Percentiles rank a stretch among this genome's conserved stretches.
Conservation (phyloP, 2,113 vertebrate species). For the Setophaga coronata region DNA sequence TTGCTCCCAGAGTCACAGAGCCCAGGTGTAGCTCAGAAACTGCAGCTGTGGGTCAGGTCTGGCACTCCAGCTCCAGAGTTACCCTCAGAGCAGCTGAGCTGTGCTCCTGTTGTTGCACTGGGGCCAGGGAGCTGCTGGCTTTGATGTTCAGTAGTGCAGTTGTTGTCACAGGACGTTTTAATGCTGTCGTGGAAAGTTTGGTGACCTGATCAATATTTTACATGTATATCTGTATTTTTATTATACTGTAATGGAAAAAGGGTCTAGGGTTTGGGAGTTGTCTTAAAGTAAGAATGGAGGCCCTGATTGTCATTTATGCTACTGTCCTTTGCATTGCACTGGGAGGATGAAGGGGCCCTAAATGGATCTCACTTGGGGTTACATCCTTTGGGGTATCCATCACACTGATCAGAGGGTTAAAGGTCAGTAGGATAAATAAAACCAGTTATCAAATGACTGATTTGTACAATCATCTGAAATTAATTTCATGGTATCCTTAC, state of each 20-base stretch:
- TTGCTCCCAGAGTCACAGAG: neutral
- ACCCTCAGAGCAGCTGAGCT: neutral
- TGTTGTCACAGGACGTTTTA: constrained; percentile 5
- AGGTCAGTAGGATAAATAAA: neutral
- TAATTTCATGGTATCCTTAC: neutral
- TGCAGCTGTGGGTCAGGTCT: rapidly evolving
- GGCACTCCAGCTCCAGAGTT: neutral
- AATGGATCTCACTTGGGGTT: neutral
- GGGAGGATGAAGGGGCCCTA: neutral
- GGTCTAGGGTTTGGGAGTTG: neutral
- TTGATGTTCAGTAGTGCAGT: neutral
- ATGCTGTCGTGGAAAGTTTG: constrained; percentile 26
- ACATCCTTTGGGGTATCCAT: neutral
- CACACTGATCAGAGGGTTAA: neutral
- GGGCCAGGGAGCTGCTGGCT: neutral
- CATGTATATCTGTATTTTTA: constrained; percentile 34
- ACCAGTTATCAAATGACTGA: neutral
- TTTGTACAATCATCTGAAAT: neutral
- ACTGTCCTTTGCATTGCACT: neutral
- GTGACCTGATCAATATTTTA: constrained; percentile 47
- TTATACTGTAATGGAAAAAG: neutral
- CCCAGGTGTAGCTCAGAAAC: neutral
- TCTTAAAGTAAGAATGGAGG: neutral
- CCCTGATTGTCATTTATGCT: neutral
- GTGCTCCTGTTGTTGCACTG: neutral